These are phyloP conservation scores for Bombus fervidus DNA, from an alignment of 1,140 invertebrate species.

Conservation along the genomic window DNA sequence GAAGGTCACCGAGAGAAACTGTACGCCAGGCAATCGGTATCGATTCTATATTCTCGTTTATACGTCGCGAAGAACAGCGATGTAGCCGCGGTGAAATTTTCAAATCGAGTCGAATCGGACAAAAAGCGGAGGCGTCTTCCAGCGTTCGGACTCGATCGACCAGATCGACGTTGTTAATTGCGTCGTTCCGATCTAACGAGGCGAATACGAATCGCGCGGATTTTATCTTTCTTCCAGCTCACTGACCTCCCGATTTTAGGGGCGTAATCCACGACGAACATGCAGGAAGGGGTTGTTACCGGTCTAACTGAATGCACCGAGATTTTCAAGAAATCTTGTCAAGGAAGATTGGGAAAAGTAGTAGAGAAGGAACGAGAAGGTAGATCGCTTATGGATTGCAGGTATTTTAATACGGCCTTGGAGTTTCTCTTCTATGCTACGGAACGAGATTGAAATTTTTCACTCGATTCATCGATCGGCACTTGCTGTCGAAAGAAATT, in stretches of 20 bases:
- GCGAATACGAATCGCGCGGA: neutral
- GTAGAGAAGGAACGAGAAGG: no score
- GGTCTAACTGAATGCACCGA: neutral
- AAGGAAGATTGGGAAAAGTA: no score
- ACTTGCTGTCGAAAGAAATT: no score
- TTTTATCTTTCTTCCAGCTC: constrained; percentile 41
- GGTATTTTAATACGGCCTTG: no score
- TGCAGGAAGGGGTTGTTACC: neutral
- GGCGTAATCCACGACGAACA: neutral
- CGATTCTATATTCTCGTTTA: neutral
- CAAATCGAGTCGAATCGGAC: constrained; percentile 39
- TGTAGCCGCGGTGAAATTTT: constrained; percentile 11
- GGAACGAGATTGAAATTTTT: no score
- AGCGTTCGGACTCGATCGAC: constrained; percentile 13
- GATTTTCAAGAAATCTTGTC: neutral
- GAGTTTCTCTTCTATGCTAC: no score
- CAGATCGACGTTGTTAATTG: constrained; percentile 39
- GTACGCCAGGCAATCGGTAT: neutral
- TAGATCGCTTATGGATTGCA: no score
- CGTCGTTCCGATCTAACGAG: constrained; percentile 49
- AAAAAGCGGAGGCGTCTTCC: neutral
- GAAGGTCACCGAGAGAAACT: no score
- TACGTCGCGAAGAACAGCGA: neutral
- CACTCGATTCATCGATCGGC: no score
- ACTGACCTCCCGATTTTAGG: constrained; percentile 15